Evolutionary conservation across 2,888 invertebrate species (phyloP).

Genomic region (Tetrapedia diversipes): DNA sequence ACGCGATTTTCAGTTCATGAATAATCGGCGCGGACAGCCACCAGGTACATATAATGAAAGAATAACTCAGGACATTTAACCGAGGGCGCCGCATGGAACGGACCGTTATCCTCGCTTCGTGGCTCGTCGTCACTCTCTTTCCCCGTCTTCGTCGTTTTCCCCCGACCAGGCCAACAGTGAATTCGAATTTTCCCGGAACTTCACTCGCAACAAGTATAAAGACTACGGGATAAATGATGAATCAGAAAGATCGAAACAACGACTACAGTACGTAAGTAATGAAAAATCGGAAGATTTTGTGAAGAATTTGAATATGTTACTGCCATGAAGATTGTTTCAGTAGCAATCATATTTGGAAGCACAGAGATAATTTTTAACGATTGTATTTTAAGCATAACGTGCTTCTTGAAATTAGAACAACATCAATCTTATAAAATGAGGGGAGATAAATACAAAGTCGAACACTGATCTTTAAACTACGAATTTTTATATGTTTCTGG

Average conservation of each 20-base stretch:
- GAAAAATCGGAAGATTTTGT: not conserved
- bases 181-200: conserved; percentile 63
- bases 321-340: too few species aligned
- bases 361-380: too few species aligned
- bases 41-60: conserved; percentile 73
- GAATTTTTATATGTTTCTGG: too few species aligned
- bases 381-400: too few species aligned
- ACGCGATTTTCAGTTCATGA: conserved; percentile 51
- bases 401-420: too few species aligned
- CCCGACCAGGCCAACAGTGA: conserved; percentile 34
- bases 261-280: not conserved
- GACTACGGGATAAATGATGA: conserved; percentile 40
- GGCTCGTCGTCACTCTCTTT: conserved; percentile 52
- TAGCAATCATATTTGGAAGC: too few species aligned
- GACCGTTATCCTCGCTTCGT: conserved; percentile 77
- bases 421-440: too few species aligned
- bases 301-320: not conserved
- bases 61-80: conserved; percentile 77
- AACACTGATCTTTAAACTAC: too few species aligned
- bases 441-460: too few species aligned
- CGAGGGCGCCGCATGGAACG: conserved; percentile 81
- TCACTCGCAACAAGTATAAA: too few species aligned
- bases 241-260: not conserved
- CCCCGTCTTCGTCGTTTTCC: not conserved
- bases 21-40: conserved; percentile 55